These are phyloP conservation scores for Mustelus asterias DNA, from an alignment of 2,113 vertebrate species.

Conservation along the genomic window DNA sequence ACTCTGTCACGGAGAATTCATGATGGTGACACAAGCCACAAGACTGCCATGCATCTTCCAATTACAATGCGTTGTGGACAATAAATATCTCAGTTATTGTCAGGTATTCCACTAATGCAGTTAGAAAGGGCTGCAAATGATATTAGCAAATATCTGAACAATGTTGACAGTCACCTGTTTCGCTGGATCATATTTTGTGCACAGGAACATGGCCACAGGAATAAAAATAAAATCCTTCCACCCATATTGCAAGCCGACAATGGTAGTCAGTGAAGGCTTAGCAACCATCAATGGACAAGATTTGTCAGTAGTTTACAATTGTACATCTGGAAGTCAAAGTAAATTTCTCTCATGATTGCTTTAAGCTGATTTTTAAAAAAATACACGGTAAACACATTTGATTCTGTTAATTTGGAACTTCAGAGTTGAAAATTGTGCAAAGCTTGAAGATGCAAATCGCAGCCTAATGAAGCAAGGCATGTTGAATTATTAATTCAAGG, in stretches of 20 bases:
- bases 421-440: neutral
- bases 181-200: neutral
- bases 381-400: neutral
- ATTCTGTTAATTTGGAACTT: neutral
- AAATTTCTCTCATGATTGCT: neutral
- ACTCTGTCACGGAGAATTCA: neutral
- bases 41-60: neutral
- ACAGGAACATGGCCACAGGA: neutral
- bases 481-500: neutral
- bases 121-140: neutral
- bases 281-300: neutral
- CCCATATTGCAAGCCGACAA: neutral
- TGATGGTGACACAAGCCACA: neutral
- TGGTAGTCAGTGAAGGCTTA: neutral
- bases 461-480: slow-evolving; percentile 8
- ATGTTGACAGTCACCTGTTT: neutral
- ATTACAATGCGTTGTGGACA: neutral
- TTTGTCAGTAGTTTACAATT: neutral
- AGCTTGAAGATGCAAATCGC: neutral
- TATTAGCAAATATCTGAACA: neutral
- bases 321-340: neutral
- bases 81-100: neutral
- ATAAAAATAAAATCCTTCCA: neutral
- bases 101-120: neutral
- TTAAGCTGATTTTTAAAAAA: neutral